These are phyloP conservation scores for Emydocephalus ijimae DNA, from an alignment of 2,113 vertebrate species.

Conservation along the genomic window DNA sequence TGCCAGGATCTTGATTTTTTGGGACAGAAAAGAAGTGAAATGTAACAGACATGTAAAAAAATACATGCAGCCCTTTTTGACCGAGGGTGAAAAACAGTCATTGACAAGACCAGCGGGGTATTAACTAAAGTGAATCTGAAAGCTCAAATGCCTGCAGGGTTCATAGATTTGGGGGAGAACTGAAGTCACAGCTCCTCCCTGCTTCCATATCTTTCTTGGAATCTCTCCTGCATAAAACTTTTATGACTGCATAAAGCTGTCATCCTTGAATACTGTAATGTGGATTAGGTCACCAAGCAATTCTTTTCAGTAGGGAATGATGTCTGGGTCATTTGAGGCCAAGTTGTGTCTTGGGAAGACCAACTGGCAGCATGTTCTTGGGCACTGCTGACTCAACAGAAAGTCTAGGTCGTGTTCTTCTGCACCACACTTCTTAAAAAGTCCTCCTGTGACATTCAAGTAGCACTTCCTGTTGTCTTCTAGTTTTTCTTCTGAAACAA, in stretches of 20 bases:
- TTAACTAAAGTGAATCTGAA: background rate
- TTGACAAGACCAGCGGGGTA: background rate
- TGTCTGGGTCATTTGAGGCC: background rate
- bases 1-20: background rate
- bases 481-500: background rate
- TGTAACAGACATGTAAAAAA: background rate
- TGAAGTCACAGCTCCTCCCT: background rate
- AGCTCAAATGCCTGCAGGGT: background rate
- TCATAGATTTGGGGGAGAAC: background rate
- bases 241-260: background rate
- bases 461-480: too few species aligned
- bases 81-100: background rate
- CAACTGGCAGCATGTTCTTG: background rate
- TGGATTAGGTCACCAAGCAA: background rate
- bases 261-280: background rate
- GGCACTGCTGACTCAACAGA: background rate
- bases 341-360: background rate
- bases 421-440: background rate
- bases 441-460: background rate
- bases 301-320: background rate
- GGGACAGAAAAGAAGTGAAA: background rate
- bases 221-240: background rate
- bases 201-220: background rate
- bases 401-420: background rate
- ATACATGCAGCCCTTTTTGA: background rate